phyloP scores from a whole-genome alignment of 2,113 vertebrate genomes.

The Climacteris rufus region DNA sequence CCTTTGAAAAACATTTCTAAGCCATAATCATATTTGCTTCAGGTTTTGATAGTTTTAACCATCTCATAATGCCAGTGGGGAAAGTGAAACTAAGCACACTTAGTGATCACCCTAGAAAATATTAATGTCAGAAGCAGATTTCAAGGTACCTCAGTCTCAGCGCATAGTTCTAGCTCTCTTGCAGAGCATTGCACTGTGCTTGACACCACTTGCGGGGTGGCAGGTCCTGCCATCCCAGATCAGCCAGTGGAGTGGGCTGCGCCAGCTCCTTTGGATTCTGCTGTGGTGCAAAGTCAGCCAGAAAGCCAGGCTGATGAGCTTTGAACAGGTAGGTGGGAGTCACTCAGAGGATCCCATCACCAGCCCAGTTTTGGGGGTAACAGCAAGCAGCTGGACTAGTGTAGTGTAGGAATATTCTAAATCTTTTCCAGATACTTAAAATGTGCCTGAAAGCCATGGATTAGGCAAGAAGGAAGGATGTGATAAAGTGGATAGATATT shows the following conservation, averaged over 20 bases:
- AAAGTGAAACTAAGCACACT: background rate
- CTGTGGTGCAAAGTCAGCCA: background rate
- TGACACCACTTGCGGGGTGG: fast-evolving
- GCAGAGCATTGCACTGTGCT: background rate
- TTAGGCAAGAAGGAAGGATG: background rate
- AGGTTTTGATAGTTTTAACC: background rate
- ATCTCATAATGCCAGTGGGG: background rate
- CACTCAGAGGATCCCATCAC: fast-evolving
- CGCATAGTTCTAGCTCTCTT: background rate
- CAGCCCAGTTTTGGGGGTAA: background rate
- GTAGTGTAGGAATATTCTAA: background rate
- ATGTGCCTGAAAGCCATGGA: fast-evolving
- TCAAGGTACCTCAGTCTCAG: background rate
- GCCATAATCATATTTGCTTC: background rate
- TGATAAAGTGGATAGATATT: background rate
- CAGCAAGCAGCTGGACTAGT: background rate
- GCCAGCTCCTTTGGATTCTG: background rate
- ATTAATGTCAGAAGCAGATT: background rate
- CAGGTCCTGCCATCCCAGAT: background rate
- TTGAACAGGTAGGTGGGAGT: background rate
- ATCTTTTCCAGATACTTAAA: background rate
- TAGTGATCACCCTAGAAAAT: background rate
- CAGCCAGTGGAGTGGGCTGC: background rate
- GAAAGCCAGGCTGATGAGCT: background rate
- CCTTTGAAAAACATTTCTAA: background rate